phyloP scores from a whole-genome alignment of 2,888 invertebrate genomes.

The Phyllotreta striolata region DNA sequence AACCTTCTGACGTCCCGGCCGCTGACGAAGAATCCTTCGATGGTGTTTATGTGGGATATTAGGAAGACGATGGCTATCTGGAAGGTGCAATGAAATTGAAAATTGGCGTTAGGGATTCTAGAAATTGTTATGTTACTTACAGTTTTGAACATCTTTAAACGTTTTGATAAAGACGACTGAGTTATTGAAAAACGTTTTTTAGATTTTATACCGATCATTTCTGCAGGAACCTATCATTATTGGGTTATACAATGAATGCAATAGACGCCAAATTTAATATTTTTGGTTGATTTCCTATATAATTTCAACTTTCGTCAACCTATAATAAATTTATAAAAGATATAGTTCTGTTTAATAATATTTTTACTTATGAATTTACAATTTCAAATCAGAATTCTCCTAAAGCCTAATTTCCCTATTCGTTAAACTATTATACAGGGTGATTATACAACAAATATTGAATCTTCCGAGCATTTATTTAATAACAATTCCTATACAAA shows the following conservation, averaged over 20 bases:
- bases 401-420: too few species aligned
- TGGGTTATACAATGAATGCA: conserved; percentile 9
- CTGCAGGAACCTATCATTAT: conserved; percentile 19
- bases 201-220: conserved; percentile 13
- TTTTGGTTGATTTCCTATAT: conserved; percentile 17
- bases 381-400: too few species aligned
- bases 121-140: conserved; percentile 12
- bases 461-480: too few species aligned
- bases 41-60: neutral
- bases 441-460: too few species aligned
- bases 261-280: neutral
- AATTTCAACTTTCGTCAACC: conserved; percentile 19
- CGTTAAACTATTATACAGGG: too few species aligned
- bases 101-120: neutral
- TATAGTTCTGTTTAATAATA: neutral
- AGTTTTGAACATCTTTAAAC: conserved; percentile 6
- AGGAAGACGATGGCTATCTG: neutral
- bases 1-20: conserved; percentile 14
- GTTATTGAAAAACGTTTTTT: neutral
- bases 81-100: neutral
- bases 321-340: neutral
- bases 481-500: too few species aligned
- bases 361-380: neutral
- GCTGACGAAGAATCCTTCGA: conserved; percentile 14
- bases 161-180: conserved; percentile 1